These are phyloP conservation scores for Pelobates cultripes DNA, from an alignment of 2,797 vertebrate species.

Conservation along the genomic window DNA sequence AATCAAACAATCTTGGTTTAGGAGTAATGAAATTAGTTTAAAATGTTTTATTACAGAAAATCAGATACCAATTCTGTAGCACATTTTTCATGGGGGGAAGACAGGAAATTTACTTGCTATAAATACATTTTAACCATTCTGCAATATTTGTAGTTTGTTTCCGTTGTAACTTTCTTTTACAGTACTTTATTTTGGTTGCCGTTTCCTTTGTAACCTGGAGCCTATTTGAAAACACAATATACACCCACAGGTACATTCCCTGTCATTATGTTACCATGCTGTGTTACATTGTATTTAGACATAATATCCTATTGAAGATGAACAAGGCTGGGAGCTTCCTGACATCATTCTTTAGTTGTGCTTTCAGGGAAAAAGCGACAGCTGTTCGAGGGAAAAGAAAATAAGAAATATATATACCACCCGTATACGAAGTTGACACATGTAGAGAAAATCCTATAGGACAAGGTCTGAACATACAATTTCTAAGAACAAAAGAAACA, in stretches of 20 bases:
- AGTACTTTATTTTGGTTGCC: not conserved
- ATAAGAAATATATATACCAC: conserved; percentile 1
- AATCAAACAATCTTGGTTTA: too few relatives aligned
- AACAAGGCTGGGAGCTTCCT: conserved; percentile 3
- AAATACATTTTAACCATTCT: too few relatives aligned
- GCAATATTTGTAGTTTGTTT: too few relatives aligned
- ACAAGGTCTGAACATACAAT: not conserved
- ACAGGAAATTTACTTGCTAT: too few relatives aligned
- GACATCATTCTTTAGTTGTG: not conserved
- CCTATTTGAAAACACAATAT: conserved; percentile 14
- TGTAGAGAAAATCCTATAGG: not conserved
- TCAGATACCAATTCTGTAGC: too few relatives aligned
- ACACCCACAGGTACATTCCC: conserved; percentile 29
- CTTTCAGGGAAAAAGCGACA: conserved; percentile 4
- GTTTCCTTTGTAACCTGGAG: conserved; percentile 16
- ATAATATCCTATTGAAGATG: conserved; percentile 26
- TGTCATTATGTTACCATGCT: conserved; percentile 10
- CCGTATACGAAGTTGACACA: not conserved
- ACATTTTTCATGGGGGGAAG: too few relatives aligned
- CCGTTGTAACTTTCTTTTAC: too few relatives aligned
- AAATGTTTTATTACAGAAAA: too few relatives aligned
- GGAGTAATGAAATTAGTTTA: too few relatives aligned
- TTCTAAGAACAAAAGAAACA: conserved; percentile 19
- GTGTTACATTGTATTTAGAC: conserved; percentile 25
- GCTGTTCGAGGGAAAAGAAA: conserved; percentile 7